Conservation (phyloP, 2,113 vertebrate genomes). For the Misgurnus anguillicaudatus region DNA sequence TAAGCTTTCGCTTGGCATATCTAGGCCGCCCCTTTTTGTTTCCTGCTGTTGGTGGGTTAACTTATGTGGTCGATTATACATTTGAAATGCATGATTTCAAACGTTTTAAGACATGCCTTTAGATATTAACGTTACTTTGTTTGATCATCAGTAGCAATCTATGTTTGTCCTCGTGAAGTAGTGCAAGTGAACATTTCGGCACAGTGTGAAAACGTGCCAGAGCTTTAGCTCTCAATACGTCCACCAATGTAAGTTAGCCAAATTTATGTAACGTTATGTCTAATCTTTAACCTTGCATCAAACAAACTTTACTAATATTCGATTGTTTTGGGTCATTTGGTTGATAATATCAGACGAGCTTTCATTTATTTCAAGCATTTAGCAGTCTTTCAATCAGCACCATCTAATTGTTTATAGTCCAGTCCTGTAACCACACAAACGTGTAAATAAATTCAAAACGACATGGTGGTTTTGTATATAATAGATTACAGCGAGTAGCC, state of each 20-base stretch:
- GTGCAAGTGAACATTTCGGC: background rate
- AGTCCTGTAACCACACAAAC: no score
- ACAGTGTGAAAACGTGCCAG: background rate
- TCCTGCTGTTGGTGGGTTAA: slow-evolving; percentile 8
- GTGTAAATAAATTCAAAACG: background rate
- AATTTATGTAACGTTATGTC: no score
- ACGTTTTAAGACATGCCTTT: background rate
- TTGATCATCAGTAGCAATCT: background rate
- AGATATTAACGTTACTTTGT: background rate
- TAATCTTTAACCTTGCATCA: background rate
- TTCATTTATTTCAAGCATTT: background rate
- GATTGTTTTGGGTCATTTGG: background rate
- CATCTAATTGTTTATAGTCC: background rate
- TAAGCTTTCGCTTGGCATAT: slow-evolving; percentile 30
- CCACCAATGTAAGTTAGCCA: no score
- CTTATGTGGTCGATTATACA: background rate
- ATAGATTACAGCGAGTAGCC: background rate
- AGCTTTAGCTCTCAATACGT: background rate
- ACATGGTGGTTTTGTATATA: background rate
- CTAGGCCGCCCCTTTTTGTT: slow-evolving; percentile 43
- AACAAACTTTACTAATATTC: background rate
- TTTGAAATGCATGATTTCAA: background rate
- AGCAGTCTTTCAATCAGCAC: background rate
- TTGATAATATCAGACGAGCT: background rate
- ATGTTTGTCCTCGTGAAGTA: background rate